Evolutionary conservation across 2,113 vertebrate genomes (phyloP), one percentile per base, ranked within the genome.

Genomic region (Aphyosemion australe): DNA sequence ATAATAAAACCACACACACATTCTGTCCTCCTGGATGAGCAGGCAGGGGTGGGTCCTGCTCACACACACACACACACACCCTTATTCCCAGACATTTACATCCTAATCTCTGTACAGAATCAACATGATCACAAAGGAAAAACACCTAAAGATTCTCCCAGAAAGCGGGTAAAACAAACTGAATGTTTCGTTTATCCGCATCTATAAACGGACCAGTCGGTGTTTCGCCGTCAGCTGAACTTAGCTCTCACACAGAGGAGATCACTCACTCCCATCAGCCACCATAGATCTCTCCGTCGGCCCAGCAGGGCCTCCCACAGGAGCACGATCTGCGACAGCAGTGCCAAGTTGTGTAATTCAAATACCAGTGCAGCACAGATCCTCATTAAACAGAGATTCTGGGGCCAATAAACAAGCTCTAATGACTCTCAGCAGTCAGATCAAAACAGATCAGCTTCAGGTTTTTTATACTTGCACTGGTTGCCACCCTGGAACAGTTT

Each of bases 351-450:
- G 18, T 51, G 51, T 20, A 50, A 51, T 66, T 78, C 64, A 68
- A 78, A 77, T n/a, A 63, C 12, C 64, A 65, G 48, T 57, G 15
- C 12, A 67, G 71, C 60, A 54, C 61, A 65, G 56, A 60, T 14
- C 62, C 70, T 81, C 72, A 70, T 85, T 82, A 80, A 86, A 83
- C 61, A 58, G 76, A 79, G 82, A 83, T 75, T 63, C 72, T 48
- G 41, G 16, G 47, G 26, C 66, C 70, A 69, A 76, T 63, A 62
- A 79, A 50, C 49, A 73, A 74, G 80, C 51, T 18, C 42, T 79
- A 72, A 85, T 85, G 69, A 79, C 72, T 78, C 58, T 48, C 46
- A 76, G 80, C 52, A 69, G 83, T 78, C 80, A 72, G 45, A 85
- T 76, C 65, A 72, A 79, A 77, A 55, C 68, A 75, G 19, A 79